Evolutionary conservation across 1,140 invertebrate species (phyloP).

Genomic region (Drosophila subobscura): DNA sequence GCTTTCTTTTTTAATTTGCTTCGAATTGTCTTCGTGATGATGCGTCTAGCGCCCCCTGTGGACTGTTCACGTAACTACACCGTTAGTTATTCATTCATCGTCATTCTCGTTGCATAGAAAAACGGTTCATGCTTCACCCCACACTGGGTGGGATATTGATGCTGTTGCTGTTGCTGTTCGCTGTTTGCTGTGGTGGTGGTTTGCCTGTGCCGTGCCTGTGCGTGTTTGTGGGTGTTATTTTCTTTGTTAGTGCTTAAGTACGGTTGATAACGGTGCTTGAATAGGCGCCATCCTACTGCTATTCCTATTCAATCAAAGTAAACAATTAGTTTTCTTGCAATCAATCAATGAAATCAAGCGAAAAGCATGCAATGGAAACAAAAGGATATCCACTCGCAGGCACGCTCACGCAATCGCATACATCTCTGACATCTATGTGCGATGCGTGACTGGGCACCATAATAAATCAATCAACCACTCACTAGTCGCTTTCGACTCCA

Average conservation of each 20-base stretch:
- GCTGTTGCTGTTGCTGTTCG: neutral
- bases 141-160: no score
- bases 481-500: no score
- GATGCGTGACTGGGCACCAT: conserved; percentile 38
- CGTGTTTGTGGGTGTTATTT: conserved; percentile 8
- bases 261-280: conserved; percentile 46
- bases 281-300: conserved; percentile 40
- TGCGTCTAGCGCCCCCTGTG: no score
- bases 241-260: conserved; percentile 49
- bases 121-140: no score
- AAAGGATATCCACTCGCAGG: conserved; percentile 1
- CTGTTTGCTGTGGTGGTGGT: neutral
- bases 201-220: conserved; percentile 1
- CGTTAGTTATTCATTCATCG: conserved; percentile 7
- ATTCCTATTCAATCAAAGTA: neutral
- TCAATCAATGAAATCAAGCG: conserved; percentile 39
- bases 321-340: conserved; percentile 11
- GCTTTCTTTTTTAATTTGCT: neutral
- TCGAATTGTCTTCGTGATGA: no score
- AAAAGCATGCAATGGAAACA: conserved; percentile 6
- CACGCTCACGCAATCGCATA: conserved; percentile 2
- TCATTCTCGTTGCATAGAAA: conserved; percentile 44
- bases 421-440: conserved; percentile 30
- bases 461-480: conserved; percentile 60
- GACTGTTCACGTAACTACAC: conserved; percentile 36